Conservation (phyloP, 2,797 vertebrate species). For the Emys orbicularis region DNA sequence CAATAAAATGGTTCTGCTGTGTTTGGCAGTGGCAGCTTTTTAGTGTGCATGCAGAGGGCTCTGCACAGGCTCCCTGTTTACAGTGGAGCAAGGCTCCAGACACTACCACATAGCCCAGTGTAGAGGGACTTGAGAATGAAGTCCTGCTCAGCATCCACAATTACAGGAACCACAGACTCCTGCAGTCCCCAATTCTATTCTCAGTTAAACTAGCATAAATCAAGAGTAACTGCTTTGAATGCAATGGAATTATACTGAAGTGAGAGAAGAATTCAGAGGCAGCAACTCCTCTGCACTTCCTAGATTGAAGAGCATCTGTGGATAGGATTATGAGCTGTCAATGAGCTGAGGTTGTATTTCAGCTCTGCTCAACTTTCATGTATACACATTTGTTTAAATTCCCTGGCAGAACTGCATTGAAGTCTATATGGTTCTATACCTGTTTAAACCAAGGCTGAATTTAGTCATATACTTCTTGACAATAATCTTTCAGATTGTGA, state of each 20-base stretch:
- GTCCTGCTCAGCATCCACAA: rapidly evolving
- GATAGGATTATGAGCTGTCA: background rate
- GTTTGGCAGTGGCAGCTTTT: rapidly evolving
- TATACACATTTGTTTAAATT: background rate
- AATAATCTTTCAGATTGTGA: background rate
- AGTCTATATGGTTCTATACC: background rate
- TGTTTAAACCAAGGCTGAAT: background rate
- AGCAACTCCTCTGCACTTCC: no score
- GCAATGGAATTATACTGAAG: background rate
- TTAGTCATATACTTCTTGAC: rapidly evolving
- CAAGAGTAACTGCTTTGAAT: rapidly evolving
- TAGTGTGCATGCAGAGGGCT: background rate
- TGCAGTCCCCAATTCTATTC: background rate
- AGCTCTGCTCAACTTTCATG: background rate
- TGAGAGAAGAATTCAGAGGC: background rate
- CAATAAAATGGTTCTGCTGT: rapidly evolving
- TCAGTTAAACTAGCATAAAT: rapidly evolving
- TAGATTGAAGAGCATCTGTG: background rate
- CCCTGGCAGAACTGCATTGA: background rate
- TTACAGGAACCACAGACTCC: background rate
- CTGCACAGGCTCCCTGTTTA: background rate
- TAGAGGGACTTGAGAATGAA: rapidly evolving
- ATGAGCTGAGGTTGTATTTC: background rate
- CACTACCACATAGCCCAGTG: background rate
- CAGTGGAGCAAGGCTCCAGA: background rate